These are phyloP conservation scores for Lasioglossum morio DNA, from an alignment of 2,888 invertebrate genomes.

Conservation along the genomic window DNA sequence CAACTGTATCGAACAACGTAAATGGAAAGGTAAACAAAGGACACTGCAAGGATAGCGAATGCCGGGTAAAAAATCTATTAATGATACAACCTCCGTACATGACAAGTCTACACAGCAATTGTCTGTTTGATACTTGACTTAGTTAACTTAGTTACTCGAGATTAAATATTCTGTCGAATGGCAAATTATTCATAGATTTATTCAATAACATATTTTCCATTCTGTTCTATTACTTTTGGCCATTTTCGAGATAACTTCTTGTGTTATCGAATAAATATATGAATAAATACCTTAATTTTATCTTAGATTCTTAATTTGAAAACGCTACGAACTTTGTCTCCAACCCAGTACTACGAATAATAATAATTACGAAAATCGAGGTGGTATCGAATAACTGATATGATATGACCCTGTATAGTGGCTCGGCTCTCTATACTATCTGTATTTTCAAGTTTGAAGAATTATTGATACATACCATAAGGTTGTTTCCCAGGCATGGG, in stretches of 20 bases:
- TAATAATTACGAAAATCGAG: too few relatives aligned
- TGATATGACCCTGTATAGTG: too few relatives aligned
- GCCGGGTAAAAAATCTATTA: background rate
- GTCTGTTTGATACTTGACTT: background rate
- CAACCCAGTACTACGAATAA: too few relatives aligned
- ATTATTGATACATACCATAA: constrained; percentile 89
- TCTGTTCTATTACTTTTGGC: too few relatives aligned
- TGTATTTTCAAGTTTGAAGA: background rate
- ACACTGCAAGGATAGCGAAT: background rate
- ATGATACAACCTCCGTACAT: background rate
- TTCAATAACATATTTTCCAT: too few relatives aligned
- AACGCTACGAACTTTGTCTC: too few relatives aligned
- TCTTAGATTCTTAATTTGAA: too few relatives aligned
- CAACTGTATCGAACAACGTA: background rate
- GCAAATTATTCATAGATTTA: background rate
- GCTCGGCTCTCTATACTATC: background rate
- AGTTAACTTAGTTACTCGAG: too few relatives aligned
- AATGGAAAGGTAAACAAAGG: background rate
- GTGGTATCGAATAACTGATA: too few relatives aligned
- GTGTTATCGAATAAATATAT: too few relatives aligned
- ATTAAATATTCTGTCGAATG: background rate
- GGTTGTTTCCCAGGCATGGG: constrained; percentile 96
- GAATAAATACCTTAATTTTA: too few relatives aligned
- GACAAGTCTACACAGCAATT: background rate
- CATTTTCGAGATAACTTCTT: too few relatives aligned